Base-by-base conservation (phyloP, 2,888 invertebrate genomes). In the Drosophila gaucha region DNA sequence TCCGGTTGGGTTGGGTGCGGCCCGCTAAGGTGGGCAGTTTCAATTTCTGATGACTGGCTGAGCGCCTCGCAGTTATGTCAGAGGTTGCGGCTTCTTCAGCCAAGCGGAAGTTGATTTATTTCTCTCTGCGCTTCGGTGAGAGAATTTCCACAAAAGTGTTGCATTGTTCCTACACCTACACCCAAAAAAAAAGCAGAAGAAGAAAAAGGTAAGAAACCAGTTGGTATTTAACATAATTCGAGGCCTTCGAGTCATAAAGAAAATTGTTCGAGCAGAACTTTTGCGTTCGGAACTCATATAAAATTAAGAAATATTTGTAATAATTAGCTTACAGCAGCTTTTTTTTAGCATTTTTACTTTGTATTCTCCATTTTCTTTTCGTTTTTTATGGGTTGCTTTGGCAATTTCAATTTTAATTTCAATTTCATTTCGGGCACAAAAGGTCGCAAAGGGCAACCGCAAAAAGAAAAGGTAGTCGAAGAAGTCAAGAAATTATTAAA, bases 61-160 rank as follows among this genome's bases (percentile, higher is more conserved):
- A 64, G 74, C 77, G 77, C 76, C 67, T 78, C 74, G 69, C 65
- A 84, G 86, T 86, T 86, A 86, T 84, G 86, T 80, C 84, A 78
- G 80, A 50, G 67, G 56, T 49, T 44, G 67, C 35, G 55, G 59
- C 58, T 70, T 75, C 78, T 51, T 62, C 87, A 89, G 58, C 82
- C 76, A 89, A 89, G 90, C 89, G 89, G 90, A 90, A 89, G 89
- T 90, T 89, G 86, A 90, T 89, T 90, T 89, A 90, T 90, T 80
- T 80, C 62, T 44, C 65, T 74, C 54, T 44, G 18, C 52, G 49
- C 59, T 44, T 65, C 47, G 80, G 78, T 86, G 86, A 74, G 86
- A 84, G 86, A 83, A 70, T 86, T 80, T 78, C 43, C 43, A 68
- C 56, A 74, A 85, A 67, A 69, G 80, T 72, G 72, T 72, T 75